These are phyloP conservation scores for Lepidotrigona ventralis DNA, from an alignment of 1,140 invertebrate species.

Conservation along the genomic window DNA sequence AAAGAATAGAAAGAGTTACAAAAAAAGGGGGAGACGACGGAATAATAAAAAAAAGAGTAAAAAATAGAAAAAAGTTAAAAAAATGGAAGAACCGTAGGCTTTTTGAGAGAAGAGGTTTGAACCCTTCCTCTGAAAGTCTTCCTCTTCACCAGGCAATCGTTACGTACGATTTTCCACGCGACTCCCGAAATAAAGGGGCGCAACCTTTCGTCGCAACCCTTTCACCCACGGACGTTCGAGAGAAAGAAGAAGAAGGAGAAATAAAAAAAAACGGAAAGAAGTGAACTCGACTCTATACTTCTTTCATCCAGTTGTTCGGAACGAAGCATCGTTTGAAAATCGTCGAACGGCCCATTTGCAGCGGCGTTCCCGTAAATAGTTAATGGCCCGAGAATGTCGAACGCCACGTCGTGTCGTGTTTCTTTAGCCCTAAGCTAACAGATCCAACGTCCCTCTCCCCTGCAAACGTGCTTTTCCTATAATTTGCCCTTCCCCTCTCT, in stretches of 20 bases:
- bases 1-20: not conserved
- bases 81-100: not conserved
- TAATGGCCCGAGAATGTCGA: constrained; percentile 65
- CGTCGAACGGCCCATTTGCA: constrained; percentile 71
- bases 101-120: constrained; percentile 29
- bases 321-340: constrained; percentile 51
- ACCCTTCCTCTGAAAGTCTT: constrained; percentile 15
- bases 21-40: not conserved
- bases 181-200: constrained; percentile 60
- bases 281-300: constrained; percentile 37
- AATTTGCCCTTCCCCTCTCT: constrained; percentile 19
- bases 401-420: constrained; percentile 68
- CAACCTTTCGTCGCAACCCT: constrained; percentile 51
- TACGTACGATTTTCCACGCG: constrained; percentile 55
- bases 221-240: constrained; percentile 49
- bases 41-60: constrained; percentile 11
- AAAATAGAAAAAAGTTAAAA: constrained; percentile 11
- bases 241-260: not conserved
- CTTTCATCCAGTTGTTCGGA: constrained; percentile 52
- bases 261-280: not conserved
- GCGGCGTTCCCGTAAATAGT: constrained; percentile 74
- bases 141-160: constrained; percentile 40
- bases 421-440: constrained; percentile 69
- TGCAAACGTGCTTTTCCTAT: constrained; percentile 37
- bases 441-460: constrained; percentile 6